Base-by-base conservation (phyloP, 2,797 vertebrate genomes). In the Linurgus olivaceus region DNA sequence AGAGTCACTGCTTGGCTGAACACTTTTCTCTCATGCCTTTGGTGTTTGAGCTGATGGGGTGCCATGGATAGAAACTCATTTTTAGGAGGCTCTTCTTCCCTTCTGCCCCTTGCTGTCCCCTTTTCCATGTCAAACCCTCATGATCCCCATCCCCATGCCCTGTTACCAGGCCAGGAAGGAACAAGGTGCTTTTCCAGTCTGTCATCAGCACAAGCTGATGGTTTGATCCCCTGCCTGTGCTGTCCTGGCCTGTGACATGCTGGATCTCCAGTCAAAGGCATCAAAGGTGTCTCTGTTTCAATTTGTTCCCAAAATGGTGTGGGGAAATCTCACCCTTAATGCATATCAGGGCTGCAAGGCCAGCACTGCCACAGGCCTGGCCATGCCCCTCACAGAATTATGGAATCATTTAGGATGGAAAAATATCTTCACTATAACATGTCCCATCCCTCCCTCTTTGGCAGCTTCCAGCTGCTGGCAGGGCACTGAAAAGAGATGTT, bases 381-480 rank as follows among this genome's bases (percentile, higher is more conserved):
- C 26, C 0, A 0, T 10, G 47, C 19, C 82, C 7, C 2, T 7
- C 29, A 47, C 29, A 28, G 15, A 40, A 35, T 20, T 28, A 26
- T 7, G 38, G 58, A 59, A 35, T 35, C 33, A 20, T 42, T 65
- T 17, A 59, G 51, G 21, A 35, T 66, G 65, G 45, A 3, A 72
- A 71, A 75, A 77, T 20, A 8, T 23, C 23, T 24, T 45, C 35
- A 28, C 14, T 13, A 40, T 28, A 25, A 20, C 15, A 0, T 17
- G 21, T 12, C 37, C 59, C 66, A 18, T 83, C 19, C n/a, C 6
- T 82, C 45, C 33, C 31, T 71, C 54, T 86, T 28, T 3, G 3
- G 38, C 18, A 54, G 42, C 77, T 75, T 21, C 1, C 4, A 61
- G 73, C 40, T 10, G 28, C 85, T 74, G 84, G 33, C 52, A 29